phyloP scores from a whole-genome alignment of 2,888 invertebrate genomes.

The Drosophila percnosoma region DNA sequence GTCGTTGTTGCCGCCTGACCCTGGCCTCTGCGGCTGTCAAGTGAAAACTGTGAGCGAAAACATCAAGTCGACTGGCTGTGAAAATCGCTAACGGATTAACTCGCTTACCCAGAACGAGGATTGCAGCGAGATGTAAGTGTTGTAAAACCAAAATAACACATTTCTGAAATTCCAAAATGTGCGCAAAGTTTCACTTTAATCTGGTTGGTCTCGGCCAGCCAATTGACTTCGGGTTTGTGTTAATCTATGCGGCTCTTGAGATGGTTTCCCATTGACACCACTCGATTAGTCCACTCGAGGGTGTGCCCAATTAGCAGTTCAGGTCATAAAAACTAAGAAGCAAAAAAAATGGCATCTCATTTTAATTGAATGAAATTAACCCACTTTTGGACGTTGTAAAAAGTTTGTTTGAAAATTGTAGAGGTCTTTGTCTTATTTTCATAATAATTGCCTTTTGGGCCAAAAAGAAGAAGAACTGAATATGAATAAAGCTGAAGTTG shows the following conservation, averaged over 20 bases:
- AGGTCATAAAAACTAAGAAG: constrained; percentile 47
- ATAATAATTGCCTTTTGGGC: constrained; percentile 59
- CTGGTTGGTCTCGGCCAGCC: constrained; percentile 1
- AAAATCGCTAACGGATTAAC: constrained; percentile 49
- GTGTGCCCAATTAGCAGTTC: constrained; percentile 69
- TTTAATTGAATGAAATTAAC: constrained; percentile 79
- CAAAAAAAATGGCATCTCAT: constrained; percentile 33
- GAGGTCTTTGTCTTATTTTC: constrained; percentile 57
- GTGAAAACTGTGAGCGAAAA: constrained; percentile 66
- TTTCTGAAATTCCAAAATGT: constrained; percentile 25
- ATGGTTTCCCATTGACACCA: constrained; percentile 59
- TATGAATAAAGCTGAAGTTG: constrained; percentile 45
- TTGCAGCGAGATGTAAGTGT: constrained; percentile 28
- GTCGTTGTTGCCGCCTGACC: constrained; percentile 37
- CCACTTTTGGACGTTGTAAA: constrained; percentile 63
- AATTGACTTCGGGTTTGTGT: constrained; percentile 31
- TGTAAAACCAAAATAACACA: neutral
- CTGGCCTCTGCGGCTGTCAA: constrained; percentile 53
- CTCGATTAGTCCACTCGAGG: constrained; percentile 48
- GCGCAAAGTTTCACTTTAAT: constrained; percentile 40
- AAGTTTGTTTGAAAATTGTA: constrained; percentile 37
- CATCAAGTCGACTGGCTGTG: constrained; percentile 34
- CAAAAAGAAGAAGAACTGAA: constrained; percentile 40
- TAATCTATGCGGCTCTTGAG: constrained; percentile 52
- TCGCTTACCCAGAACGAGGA: constrained; percentile 28